Evolutionary conservation across 2,113 vertebrate species (phyloP).

Genomic region (Melanostigma gelatinosum): DNA sequence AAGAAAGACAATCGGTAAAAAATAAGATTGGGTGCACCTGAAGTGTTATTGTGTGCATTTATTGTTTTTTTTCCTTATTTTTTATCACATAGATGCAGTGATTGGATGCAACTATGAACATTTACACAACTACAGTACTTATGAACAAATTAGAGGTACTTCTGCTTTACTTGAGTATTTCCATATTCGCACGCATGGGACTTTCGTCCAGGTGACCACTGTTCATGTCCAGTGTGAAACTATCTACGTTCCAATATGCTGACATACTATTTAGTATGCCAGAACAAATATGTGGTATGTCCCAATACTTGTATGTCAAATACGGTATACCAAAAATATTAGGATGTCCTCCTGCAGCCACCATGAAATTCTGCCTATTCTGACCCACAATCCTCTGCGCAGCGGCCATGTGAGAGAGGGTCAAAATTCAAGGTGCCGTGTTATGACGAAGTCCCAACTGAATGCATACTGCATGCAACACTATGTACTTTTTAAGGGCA

Average conservation of each 20-base stretch:
- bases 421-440: background rate
- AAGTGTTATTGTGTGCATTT: background rate
- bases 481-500: too few relatives aligned
- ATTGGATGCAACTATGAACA: background rate
- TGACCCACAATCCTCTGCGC: background rate
- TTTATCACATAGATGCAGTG: background rate
- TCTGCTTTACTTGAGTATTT: background rate
- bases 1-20: background rate
- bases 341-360: background rate
- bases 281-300: too few relatives aligned
- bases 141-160: background rate
- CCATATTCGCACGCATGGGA: background rate
- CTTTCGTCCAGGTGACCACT: background rate
- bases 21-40: background rate
- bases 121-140: background rate
- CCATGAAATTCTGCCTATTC: background rate
- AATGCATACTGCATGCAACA: background rate
- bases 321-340: background rate
- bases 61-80: too few relatives aligned
- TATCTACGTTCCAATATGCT: background rate
- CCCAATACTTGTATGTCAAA: too few relatives aligned
- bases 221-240: background rate
- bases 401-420: background rate
- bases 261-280: too few relatives aligned
- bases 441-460: background rate